phyloP scores from a whole-genome alignment of 2,113 vertebrate genomes.

The Tursiops truncatus region DNA sequence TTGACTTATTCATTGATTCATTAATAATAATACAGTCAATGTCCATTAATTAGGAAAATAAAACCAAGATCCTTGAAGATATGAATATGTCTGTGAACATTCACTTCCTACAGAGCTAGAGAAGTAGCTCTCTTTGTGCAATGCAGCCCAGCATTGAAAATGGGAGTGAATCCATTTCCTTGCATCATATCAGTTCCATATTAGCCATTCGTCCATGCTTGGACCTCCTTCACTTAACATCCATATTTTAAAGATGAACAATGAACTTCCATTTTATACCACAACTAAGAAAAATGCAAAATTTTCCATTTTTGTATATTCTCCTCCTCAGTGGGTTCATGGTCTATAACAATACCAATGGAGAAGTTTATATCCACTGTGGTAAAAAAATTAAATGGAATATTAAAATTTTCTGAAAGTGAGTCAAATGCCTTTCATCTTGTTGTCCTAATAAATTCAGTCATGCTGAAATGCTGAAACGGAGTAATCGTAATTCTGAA shows the following conservation, averaged over 20 bases:
- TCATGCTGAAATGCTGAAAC: not conserved
- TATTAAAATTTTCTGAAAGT: not conserved
- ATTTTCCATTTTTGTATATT: not conserved
- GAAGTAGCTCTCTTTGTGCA: fast-evolving
- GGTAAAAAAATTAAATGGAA: not conserved
- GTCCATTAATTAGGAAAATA: not conserved
- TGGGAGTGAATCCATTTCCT: not conserved
- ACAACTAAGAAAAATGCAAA: not conserved
- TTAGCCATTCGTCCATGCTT: no score
- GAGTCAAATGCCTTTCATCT: not conserved
- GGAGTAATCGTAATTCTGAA: not conserved
- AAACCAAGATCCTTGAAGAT: not conserved
- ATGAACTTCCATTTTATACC: not conserved
- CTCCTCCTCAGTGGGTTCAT: no score
- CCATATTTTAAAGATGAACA: not conserved
- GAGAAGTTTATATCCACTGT: not conserved
- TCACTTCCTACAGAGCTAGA: not conserved
- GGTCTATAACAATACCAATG: not conserved
- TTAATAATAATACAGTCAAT: not conserved
- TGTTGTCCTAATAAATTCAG: not conserved
- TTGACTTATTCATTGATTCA: not conserved
- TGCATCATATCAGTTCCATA: fast-evolving
- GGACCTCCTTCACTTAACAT: not conserved
- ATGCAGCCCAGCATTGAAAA: fast-evolving
- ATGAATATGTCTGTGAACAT: not conserved